Evolutionary conservation across 2,888 invertebrate species (phyloP), one percentile per base, ranked within the genome.

Genomic region (Aphodius sticticus): DNA sequence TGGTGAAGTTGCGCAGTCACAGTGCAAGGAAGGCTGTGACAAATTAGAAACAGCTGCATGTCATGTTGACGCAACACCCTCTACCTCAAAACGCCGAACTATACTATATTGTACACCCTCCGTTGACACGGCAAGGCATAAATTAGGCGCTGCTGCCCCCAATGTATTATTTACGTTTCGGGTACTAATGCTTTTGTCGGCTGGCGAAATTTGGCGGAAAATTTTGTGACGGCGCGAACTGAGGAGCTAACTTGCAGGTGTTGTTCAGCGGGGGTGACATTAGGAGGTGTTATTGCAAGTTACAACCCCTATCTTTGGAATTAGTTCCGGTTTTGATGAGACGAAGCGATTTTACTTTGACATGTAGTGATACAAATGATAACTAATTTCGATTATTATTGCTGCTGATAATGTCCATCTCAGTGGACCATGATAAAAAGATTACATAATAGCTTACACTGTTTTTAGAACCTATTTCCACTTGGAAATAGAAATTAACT

Each of bases 41-140:
- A 86, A 87, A 87, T 86, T 81, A 83, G 85, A 83, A 85, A 85
- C 87, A 87, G 87, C 87, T 87, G 87, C 86, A 84, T 82, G 83
- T 82, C 80, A 80, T 77, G 72, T 80, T 76, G 80, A 78, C 78
- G 80, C 78, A 76, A 78, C 76, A 7, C 53, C 12, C 53, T 53
- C 7, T 12, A 53, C 53, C 53, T 53, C 53, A 53, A 53, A 53
- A 53, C 7, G 53, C 53, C 53, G 53, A 53, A 53, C 53, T 53
- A 53, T 53, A 53, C 53, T 53, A 53, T 53, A 53, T 53, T 9
- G 53, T 53, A 53, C 80, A 74, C 77, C 80, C 80, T 77, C 75
- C 74, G 76, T 76, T 78, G 76, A 78, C 76, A 78, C 53, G 70
- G 78, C 70, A 69, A 9, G 76, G 74, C 37, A 78, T 78, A 78